Base-by-base conservation (phyloP, 2,113 vertebrate species). In the Damaliscus lunatus region DNA sequence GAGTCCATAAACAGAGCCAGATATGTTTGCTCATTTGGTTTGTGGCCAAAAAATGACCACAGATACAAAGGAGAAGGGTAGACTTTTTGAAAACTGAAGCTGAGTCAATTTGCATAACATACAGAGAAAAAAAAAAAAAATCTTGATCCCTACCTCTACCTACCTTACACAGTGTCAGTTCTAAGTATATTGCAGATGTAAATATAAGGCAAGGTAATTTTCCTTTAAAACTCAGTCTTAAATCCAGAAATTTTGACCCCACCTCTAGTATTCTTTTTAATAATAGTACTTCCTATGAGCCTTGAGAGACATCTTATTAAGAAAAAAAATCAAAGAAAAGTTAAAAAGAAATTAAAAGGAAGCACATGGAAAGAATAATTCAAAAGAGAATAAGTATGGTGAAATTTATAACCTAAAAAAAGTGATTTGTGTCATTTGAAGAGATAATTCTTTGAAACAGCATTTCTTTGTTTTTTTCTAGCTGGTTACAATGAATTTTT, bases 341-440 rank as follows among this genome's bases (percentile, higher is more conserved):
- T 60, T 36, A 83, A 27, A 71, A 83, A 88, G 3, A 78, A 60
- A 88, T 33, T 67, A 62, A 33, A 77, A 55, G 82, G 74, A 88
- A 92, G 16, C 17, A 60, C 36, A 83, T 31, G 53, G 29, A 88
- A 92, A 92, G 31, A 83, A 50, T 83, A 88, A 74, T 64, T 92
- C 55, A 62, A 91, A 88, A 62, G 6, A 88, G 62, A 77, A 10
- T 48, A 55, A 53, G 33, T 33, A 86, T 25, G 25, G 52, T 94
- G 46, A 91, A 53, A 82, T 91, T 87, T 94, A 59, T 88, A 91
- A 82, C 43, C n/a, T 71, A 83, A 96, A 59, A 91, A 48, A 71
- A 64, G 19, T 53, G 60, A 83, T 62, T 96, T 88, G 17, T 36
- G 29, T 13, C 43, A 80, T 55, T 40, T 59, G 33, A 97, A 80